A percentile compares a stretch with the other conserved stretches of the same genome.
Conservation (phyloP, 1,140 invertebrate genomes). For the Wiebesia pumilae region DNA sequence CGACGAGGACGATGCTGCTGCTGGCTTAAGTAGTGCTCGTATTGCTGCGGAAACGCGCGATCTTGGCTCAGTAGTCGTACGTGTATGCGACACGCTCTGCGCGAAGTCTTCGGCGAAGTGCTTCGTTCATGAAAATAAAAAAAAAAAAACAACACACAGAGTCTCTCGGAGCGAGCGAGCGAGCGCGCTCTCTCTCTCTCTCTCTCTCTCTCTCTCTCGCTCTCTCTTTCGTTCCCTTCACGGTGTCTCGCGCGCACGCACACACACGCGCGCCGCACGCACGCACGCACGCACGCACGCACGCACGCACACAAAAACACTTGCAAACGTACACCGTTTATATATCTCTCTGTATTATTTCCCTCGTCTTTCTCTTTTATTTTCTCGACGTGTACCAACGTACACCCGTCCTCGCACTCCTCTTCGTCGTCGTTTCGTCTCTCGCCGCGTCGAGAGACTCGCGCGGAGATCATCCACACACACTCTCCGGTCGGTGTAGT, state of each 20-base stretch:
- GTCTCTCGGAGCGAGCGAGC: slow-evolving; percentile 3
- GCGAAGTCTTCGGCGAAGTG: slow-evolving; percentile 31
- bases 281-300: not conserved
- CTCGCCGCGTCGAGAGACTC: slow-evolving; percentile 11
- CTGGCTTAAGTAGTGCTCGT: not conserved
- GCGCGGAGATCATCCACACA: slow-evolving; percentile 13
- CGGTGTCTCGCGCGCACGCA: slow-evolving; percentile 4
- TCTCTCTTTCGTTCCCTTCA: slow-evolving; percentile 10
- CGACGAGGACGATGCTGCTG: slow-evolving; percentile 35
- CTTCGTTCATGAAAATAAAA: slow-evolving; percentile 48
- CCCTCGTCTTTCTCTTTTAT: not conserved
- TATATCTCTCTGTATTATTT: not conserved
- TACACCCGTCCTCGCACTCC: not conserved
- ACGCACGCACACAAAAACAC: not conserved
- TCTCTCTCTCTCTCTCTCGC: slow-evolving; percentile 16
- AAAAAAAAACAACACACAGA: slow-evolving; percentile 49
- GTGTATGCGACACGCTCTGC: slow-evolving; percentile 9
- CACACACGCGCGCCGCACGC: not conserved
- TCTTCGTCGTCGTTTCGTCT: not conserved
- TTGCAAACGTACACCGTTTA: not conserved
- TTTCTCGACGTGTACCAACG: not conserved
- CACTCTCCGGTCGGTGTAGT: slow-evolving; percentile 7
- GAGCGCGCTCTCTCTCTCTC: slow-evolving; percentile 1
- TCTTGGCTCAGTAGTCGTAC: not conserved
- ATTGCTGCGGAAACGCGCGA: slow-evolving; percentile 14